Evolutionary conservation across 2,797 vertebrate genomes (phyloP).

Genomic region (Poecilia velifera): DNA sequence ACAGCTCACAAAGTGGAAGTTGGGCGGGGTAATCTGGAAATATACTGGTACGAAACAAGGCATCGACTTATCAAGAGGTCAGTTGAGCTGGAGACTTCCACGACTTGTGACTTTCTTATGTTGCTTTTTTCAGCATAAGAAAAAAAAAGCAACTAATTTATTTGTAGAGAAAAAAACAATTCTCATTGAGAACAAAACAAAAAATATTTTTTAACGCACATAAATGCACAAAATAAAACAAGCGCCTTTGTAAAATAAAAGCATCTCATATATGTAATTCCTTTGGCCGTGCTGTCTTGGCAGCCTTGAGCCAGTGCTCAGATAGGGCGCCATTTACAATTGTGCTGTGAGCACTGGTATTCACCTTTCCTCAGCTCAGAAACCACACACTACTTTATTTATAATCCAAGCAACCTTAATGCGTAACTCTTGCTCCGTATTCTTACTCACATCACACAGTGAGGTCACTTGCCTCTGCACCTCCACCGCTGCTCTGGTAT

Average conservation of each 20-base stretch:
- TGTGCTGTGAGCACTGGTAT: slow-evolving; percentile 74
- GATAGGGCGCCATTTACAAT: slow-evolving; percentile 73
- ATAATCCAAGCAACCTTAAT: slow-evolving; percentile 82
- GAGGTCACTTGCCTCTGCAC: slow-evolving; percentile 81
- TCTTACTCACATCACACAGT: slow-evolving; percentile 80
- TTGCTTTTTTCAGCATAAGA: neutral
- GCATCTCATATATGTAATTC: neutral
- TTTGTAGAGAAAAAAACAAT: neutral
- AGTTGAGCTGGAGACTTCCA: neutral
- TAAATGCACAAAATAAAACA: slow-evolving; percentile 25
- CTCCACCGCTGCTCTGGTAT: slow-evolving; percentile 77
- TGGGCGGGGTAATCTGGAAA: neutral
- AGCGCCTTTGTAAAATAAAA: slow-evolving; percentile 1
- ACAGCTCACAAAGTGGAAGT: neutral
- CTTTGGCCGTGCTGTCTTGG: slow-evolving; percentile 64
- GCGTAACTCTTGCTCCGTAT: slow-evolving; percentile 77
- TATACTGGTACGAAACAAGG: neutral
- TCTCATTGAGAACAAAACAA: neutral
- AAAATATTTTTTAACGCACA: slow-evolving; percentile 11
- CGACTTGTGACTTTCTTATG: too few species aligned
- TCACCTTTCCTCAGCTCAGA: slow-evolving; percentile 79
- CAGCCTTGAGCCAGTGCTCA: slow-evolving; percentile 77
- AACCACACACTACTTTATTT: slow-evolving; percentile 82
- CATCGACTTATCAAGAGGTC: neutral
- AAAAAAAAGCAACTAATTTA: neutral